Evolutionary conservation across 2,888 invertebrate genomes (phyloP), one percentile per base, ranked within the genome.

Genomic region (Sesia bembeciformis): DNA sequence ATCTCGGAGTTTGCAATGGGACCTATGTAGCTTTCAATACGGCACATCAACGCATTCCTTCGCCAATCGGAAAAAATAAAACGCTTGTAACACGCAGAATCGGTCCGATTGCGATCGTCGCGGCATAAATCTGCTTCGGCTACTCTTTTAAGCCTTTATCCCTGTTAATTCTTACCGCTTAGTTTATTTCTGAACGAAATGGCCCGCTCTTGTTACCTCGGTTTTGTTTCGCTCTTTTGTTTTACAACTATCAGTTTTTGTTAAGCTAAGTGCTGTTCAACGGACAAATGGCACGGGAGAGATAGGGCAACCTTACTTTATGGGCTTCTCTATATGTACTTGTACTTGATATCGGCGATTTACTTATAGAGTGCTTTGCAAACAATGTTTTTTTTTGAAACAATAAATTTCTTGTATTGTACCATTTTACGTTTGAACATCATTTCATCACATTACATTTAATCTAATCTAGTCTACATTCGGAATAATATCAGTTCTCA

Each of bases 91-190:
- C 81, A 80, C 73, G 80, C 77, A 74, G 83, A 81, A 81, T 79
- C 80, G 81, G 72, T 69, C 73, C 82, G 86, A 87, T 86, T 82
- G 81, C 82, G 82, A 88, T 86, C 87, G 74, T 78, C 76, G 80
- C 84, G 80, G 83, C 88, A 89, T 89, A 89, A 89, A 89, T 89
- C 87, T 82, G 78, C 79, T 79, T 84, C 86, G 87, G 88, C 88
- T 88, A 88, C 88, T 85, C 86, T 87, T 87, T 83, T 81, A 87
- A 89, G 82, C 85, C 81, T 84, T 89, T 87, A 87, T 81, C 84
- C 84, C 81, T 85, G 87, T 88, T 89, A 84, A 87, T 87, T 87
- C 88, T 84, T 87, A 84, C 87, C 86, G 87, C 87, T 89, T 87
- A 85, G 87, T 88, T 88, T 88, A 88, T 88, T 84, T 82, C 80